Conservation (phyloP, 2,797 vertebrate genomes). For the Microhierax caerulescens region DNA sequence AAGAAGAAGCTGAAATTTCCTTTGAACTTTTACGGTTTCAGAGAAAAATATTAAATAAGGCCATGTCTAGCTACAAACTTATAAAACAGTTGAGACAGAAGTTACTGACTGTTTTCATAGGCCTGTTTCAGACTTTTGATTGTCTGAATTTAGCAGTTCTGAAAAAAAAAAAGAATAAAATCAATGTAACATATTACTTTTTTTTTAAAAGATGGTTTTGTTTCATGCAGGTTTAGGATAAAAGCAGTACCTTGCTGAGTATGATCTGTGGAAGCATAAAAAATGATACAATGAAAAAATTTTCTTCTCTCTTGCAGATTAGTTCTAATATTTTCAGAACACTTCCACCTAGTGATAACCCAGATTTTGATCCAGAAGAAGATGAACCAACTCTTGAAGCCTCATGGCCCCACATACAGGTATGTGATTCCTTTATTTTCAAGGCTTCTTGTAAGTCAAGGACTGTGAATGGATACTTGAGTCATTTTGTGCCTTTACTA, state of each 20-base stretch:
- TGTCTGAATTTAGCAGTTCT: neutral
- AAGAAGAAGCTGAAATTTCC: neutral
- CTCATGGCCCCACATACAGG: slow-evolving; percentile 97
- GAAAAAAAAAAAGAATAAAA: neutral
- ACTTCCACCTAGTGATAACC: slow-evolving; percentile 96
- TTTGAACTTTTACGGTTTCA: neutral
- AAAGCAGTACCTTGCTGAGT: neutral
- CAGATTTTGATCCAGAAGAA: slow-evolving; percentile 98
- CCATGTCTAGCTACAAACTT: neutral
- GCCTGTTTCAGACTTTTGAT: neutral
- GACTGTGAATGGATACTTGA: neutral
- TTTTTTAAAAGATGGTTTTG: neutral
- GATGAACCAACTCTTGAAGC: slow-evolving; percentile 97
- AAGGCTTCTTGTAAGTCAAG: neutral
- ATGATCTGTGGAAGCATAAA: neutral
- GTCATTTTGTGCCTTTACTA: neutral
- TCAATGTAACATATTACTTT: neutral
- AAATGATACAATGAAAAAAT: neutral
- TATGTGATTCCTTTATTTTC: slow-evolving; percentile 48
- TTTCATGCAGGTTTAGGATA: neutral
- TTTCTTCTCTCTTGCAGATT: slow-evolving; percentile 80
- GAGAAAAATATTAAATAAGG: neutral
- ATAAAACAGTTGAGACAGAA: neutral
- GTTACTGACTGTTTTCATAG: neutral
- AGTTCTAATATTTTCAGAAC: slow-evolving; percentile 94